Evolutionary conservation across 1,140 invertebrate genomes (phyloP), one percentile per base, ranked within the genome.

Genomic region (Drusus annulatus): DNA sequence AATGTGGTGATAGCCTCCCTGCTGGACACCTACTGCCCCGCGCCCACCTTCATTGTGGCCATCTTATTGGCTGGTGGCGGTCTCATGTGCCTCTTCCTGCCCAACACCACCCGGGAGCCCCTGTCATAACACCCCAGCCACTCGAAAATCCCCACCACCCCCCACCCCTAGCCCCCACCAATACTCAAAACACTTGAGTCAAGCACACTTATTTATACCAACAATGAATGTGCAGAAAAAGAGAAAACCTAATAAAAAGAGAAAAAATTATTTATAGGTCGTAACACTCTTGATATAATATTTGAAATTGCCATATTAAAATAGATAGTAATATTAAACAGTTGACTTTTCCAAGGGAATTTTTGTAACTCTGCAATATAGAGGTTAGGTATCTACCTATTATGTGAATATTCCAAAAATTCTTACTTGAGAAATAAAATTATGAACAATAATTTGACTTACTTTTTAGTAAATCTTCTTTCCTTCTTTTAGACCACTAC

Each of bases 1-100:
- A 96, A 96, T 89, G 94, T 96, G 81, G 95, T 96, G 58, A 96
- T 96, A 83, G 95, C 95, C 58, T 93, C 94, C 81, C 89, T 96
- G 45, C 86, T 96, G 83, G 95, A 96, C 88, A 90, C 93, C 84
- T 95, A 95, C 86, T 96, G 95, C 89, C 95, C 95, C 31, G 94
- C 94, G 71, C 95, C 95, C 54, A 96, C 95, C 54, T 96, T 96
- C 87, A 96, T 96, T 65, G 94, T 96, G 16, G 95, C 95, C 78
- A 93, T 90, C 51, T 91, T 96, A 79, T 90, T 96, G 71, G 95
- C 95, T 81, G 93, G 94, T 84, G 95, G 95, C 85, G 95, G 95
- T 78, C 90, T 96, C 62, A 93, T 96, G 87, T 95, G 95, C 87
- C 91, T 96, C 85, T 93, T 95, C 89, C 89, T 96, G 89, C 95